A percentile compares a stretch with the other conserved stretches of the same genome.
These are phyloP conservation scores for Aporophyla lueneburgensis DNA, from an alignment of 2,888 invertebrate genomes.

Conservation along the genomic window DNA sequence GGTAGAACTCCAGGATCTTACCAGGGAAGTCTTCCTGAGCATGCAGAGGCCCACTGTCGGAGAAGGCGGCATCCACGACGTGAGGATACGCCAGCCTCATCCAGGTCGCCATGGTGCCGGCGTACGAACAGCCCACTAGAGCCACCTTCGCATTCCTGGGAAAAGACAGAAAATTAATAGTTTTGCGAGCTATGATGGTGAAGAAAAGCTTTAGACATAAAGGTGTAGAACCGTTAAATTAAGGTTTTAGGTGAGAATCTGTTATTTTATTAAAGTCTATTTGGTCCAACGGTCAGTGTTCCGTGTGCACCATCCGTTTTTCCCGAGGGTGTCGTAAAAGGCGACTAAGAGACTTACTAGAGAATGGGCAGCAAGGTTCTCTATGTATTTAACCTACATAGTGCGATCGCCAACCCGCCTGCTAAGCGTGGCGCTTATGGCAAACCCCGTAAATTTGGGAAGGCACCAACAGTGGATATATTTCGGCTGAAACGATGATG, in stretches of 20 bases:
- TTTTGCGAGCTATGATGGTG: background rate
- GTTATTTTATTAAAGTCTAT: too few species aligned
- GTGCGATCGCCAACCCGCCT: too few species aligned
- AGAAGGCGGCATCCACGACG: conserved; percentile 90
- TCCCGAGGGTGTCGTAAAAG: too few species aligned
- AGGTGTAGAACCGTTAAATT: background rate
- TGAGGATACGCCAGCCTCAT: conserved; percentile 91
- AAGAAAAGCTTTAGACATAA: background rate
- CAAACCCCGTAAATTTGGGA: too few species aligned
- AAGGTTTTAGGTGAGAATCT: background rate
- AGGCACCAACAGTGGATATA: too few species aligned
- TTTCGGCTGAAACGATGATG: too few species aligned
- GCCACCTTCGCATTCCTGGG: conserved; percentile 82
- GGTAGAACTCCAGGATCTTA: conserved; percentile 64
- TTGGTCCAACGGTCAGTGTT: too few species aligned
- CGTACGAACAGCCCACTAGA: conserved; percentile 91
- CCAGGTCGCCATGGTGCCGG: conserved; percentile 92
- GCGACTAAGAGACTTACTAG: too few species aligned
- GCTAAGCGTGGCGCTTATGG: too few species aligned
- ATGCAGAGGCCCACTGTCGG: conserved; percentile 91
- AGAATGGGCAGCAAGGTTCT: too few species aligned
- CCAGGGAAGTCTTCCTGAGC: conserved; percentile 91
- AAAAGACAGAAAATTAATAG: background rate
- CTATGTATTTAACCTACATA: too few species aligned
- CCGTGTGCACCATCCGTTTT: too few species aligned